A percentile compares a stretch with the other conserved stretches of the same genome.
Evolutionary conservation across 92 coral and sea anemone species (phyloP).

Genomic region (Diadumene lineata): DNA sequence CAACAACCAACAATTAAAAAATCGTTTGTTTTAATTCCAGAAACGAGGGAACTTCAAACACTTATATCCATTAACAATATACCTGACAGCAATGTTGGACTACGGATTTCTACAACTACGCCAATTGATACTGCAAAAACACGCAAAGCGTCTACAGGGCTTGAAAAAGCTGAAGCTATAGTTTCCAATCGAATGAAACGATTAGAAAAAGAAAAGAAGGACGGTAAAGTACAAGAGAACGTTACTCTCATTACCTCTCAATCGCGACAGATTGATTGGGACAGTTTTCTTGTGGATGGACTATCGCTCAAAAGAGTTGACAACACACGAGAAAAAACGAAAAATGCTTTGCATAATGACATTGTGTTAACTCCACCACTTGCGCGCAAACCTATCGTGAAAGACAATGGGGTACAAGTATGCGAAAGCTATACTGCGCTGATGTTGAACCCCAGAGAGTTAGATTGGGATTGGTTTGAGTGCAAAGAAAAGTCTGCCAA

Average conservation of each 20-base stretch:
- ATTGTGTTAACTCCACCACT: background rate
- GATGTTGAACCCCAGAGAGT: background rate
- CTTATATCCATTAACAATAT: slow-evolving; percentile 17
- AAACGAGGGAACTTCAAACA: slow-evolving; percentile 20
- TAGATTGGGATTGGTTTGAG: slow-evolving; percentile 25
- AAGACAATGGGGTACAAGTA: background rate
- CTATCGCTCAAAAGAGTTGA: background rate
- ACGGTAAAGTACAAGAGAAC: background rate
- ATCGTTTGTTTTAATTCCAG: slow-evolving; percentile 16
- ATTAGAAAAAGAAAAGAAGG: slow-evolving; percentile 17
- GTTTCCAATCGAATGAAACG: slow-evolving; percentile 14
- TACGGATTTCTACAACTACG: slow-evolving; percentile 12
- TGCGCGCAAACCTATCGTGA: background rate
- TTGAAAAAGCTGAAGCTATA: slow-evolving; percentile 24
- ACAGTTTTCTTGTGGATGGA: slow-evolving; percentile 11
- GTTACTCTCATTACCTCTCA: background rate
- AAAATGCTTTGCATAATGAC: background rate
- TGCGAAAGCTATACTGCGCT: background rate
- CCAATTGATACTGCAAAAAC: slow-evolving; percentile 6
- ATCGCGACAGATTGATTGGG: slow-evolving; percentile 2
- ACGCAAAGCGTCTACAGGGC: slow-evolving; percentile 3
- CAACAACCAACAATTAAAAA: slow-evolving; percentile 19
- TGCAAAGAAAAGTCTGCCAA: background rate
- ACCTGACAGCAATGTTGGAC: slow-evolving; percentile 20
- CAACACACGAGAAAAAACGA: background rate